Base-by-base conservation (phyloP, 92 coral and sea anemone species). In the Diadumene lineata region DNA sequence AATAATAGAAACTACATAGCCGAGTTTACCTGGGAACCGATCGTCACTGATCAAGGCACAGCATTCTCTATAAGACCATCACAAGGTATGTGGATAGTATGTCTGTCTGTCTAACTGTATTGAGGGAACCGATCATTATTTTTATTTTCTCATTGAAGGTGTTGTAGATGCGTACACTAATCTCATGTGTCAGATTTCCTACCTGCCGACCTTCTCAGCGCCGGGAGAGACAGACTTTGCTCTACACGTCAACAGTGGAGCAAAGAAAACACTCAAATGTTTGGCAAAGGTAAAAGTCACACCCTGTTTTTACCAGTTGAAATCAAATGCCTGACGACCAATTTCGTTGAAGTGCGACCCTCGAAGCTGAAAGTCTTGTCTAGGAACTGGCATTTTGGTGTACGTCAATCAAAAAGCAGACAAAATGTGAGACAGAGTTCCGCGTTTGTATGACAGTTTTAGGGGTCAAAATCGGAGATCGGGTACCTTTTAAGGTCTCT, bases 1-100 rank as follows among this genome's bases (percentile, higher is more conserved):
- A 94, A 94, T 72, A 89, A 92, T 74, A 86, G 96, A 44, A 94
- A 94, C 80, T 84, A 86, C 56, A 85, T 96, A 0, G 98, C 97
- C 6, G 98, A 94, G 73, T 91, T 94, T 58, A 75, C 92, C 16
- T 94, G 98, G 98, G 82, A 88, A 26, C 84, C 87, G 22, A 73
- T 93, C 7, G 44, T 75, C 29, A 83, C 83, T 23, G 88, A 83
- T 28, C 82, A 30, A 32, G 97, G 94, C 34, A 86, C 96, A 1
- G 87, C 96, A 29, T 94, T 94, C 86, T 83, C 97, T 21, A 83
- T 94, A 7, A 80, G 97, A 56, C 98, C 98, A 34, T 81, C 89
- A 19, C 90, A 81, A 86, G 98, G 98, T 94, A 38, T 38, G 48
- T 4, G 13, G 48, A 4, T 13, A 6, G 64, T 58, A 28, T 31